Evolutionary conservation across 2,113 vertebrate genomes (phyloP), one percentile per base, ranked within the genome.

Genomic region (Salminus brasiliensis): DNA sequence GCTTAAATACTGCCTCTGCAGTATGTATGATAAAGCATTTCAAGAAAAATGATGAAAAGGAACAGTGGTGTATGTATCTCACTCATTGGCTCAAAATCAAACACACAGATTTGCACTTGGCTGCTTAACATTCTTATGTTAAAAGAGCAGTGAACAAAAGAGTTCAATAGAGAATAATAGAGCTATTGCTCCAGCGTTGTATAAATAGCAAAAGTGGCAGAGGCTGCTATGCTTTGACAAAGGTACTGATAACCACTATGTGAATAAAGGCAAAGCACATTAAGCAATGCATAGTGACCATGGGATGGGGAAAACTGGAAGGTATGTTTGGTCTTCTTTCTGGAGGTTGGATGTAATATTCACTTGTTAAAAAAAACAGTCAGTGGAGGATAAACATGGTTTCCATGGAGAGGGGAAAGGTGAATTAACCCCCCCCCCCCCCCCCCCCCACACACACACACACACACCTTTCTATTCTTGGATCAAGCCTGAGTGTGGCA

Each of bases 291-390:
- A 45, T 29, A 41, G 41, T 65, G 69, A 60, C 68, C 72, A 72
- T 67, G 76, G 52, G 49, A 67, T n/a, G 55, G 76, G 63, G 45
- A 21, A 66, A 72, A 53, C 36, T 23, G 36, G 18, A 16, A 68
- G 71, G 72, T 81, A 78, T 79, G 65, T 71, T 59, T 79, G 72
- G 18, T 18, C 34, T 79, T 16, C 49, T 39, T 69, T 60, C 60
- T 68, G 39, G 39, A 21, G 34, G 39, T 16, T 34, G 29, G 34
- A 57, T 60, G 18, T 74, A 79, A 86, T 65, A 53, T 30, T 71
- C 41, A 71, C 62, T 69, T 25, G 49, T 25, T n/a, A n/a, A n/a
- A 80, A 62, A 65, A 76, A 76, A 74, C 57, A 66, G 45, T n/a
- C 23, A 41, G 55, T 80, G 66, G 25, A 72, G 71, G 49, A 39